Percentiles rank a stretch among this genome's conserved stretches.
These are phyloP conservation scores for Clarias laeviceps DNA, from an alignment of 2,797 vertebrate species.

Conservation along the genomic window DNA sequence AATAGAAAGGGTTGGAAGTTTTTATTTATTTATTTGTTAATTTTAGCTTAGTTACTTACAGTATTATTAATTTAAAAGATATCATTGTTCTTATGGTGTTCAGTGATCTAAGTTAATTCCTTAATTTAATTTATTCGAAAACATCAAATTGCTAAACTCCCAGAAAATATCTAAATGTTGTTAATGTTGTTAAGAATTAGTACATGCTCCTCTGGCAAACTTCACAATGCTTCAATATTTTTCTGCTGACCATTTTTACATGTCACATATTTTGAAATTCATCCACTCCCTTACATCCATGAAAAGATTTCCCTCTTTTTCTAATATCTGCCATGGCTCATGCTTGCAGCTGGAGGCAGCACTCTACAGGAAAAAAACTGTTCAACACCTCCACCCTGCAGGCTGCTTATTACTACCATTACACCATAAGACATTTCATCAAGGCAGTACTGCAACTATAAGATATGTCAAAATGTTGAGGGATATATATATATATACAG, in stretches of 20 bases:
- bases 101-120: not conserved
- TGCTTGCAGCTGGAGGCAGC: slow-evolving; percentile 7
- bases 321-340: not conserved
- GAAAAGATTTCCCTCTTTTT: too few relatives aligned
- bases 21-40: not conserved
- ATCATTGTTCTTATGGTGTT: not conserved
- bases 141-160: not conserved
- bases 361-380: not conserved
- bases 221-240: not conserved
- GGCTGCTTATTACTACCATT: not conserved
- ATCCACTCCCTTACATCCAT: not conserved
- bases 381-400: not conserved
- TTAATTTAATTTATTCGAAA: not conserved
- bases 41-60: not conserved
- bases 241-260: not conserved
- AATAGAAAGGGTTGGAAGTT: not conserved
- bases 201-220: not conserved
- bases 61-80: not conserved
- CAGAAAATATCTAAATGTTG: not conserved
- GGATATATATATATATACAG: not conserved
- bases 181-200: not conserved
- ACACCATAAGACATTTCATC: not conserved
- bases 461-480: not conserved
- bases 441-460: not conserved
- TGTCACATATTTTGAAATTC: not conserved